phyloP scores from a whole-genome alignment of 35 echinoderm and acorn worm genomes.

The Eucidaris tribuloides region DNA sequence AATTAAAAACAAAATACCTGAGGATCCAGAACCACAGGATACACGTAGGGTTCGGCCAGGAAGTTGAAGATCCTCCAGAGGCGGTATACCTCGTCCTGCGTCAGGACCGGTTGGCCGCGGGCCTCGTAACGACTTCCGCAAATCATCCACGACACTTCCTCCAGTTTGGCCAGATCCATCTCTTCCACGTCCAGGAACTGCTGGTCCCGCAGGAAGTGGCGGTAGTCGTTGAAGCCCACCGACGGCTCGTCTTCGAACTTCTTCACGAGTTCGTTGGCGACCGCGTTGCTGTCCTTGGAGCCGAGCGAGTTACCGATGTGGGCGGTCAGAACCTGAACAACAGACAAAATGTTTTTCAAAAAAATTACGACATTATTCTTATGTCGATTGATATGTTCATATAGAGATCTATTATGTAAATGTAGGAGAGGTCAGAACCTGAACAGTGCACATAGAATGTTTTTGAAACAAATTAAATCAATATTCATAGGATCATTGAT shows the following conservation, averaged over 20 bases:
- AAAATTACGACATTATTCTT: too few species aligned
- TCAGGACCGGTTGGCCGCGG: neutral
- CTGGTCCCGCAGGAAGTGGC: slow-evolving; percentile 22
- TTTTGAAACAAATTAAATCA: too few species aligned
- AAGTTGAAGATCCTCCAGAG: slow-evolving; percentile 67
- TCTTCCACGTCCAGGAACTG: slow-evolving; percentile 38
- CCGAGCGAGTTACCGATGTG: slow-evolving; percentile 59
- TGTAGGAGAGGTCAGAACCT: too few species aligned
- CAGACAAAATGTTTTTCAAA: neutral
- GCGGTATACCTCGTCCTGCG: slow-evolving; percentile 4
- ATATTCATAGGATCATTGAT: too few species aligned
- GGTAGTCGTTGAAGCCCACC: slow-evolving; percentile 38
- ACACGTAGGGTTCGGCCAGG: slow-evolving; percentile 37
- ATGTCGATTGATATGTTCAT: too few species aligned
- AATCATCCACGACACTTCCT: slow-evolving; percentile 57
- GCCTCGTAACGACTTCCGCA: slow-evolving; percentile 27
- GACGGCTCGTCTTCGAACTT: neutral
- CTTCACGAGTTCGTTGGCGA: slow-evolving; percentile 28
- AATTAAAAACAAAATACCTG: too few species aligned
- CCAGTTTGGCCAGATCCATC: slow-evolving; percentile 44
- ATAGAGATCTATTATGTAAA: too few species aligned
- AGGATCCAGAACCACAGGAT: slow-evolving; percentile 30
- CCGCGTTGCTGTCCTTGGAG: slow-evolving; percentile 20
- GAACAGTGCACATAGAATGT: too few species aligned
- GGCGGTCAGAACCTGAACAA: slow-evolving; percentile 49